Evolutionary conservation across 2,797 vertebrate genomes (phyloP), one percentile per base, ranked within the genome.

Genomic region (Moxostoma hubbsi): DNA sequence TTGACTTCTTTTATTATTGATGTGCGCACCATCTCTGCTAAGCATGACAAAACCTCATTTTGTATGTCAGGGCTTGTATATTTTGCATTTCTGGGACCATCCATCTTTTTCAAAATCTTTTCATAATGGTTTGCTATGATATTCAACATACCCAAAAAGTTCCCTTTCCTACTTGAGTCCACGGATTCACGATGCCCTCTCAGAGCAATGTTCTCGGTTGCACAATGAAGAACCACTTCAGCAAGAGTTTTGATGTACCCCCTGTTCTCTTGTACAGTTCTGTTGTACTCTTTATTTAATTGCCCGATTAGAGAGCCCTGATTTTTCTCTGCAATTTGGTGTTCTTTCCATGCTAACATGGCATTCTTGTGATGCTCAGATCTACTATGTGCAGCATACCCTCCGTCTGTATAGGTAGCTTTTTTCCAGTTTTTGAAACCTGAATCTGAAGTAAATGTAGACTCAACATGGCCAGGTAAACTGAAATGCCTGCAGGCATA

Each of bases 51-150:
- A n/a, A 76, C 51, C 47, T 76, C 15, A 72, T 77, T 77, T 51
- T 81, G 73, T 49, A 76, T 81, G 36, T 49, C 61, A 70, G 61
- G 47, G 67, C 74, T 77, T 55, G 67, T 81, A 68, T 77, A 73
- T 65, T 81, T 81, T 12, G 74, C 80, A 77, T 72, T 73, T n/a
- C n/a, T n/a, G n/a, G n/a, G n/a, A n/a, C n/a, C n/a, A n/a, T n/a
- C n/a, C n/a, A n/a, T 70, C 9, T 61, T 64, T 67, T 73, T 53
- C n/a, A 9, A 46, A n/a, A 75, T 8, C 13, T 13, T 45, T n/a
- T 16, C 4, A 16, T 79, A n/a, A 62, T 58, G 70, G 6, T 78
- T 78, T 9, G 64, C 63, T n/a, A 74, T 68, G 12, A 53, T 50
- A 13, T 78, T 58, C 36, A 77, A 24, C 9, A 78, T 57, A n/a